These are phyloP conservation scores for Cryptoblepharus egeriae DNA, from an alignment of 2,797 vertebrate species.

Conservation along the genomic window DNA sequence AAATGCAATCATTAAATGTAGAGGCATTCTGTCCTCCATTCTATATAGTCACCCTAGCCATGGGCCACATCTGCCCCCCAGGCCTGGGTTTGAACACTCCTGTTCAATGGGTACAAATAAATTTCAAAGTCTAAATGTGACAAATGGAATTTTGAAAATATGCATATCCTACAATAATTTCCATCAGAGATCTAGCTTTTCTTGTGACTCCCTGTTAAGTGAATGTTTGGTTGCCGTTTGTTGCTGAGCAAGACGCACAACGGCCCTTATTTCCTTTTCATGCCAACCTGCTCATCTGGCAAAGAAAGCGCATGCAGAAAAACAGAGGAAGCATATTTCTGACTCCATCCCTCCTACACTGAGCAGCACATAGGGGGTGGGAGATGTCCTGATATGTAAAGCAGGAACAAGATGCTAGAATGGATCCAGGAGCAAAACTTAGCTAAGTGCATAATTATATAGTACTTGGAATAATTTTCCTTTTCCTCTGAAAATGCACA, in stretches of 20 bases:
- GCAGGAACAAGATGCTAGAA: constrained; percentile 60
- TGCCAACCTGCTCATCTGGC: too few species aligned
- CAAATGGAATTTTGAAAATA: background rate
- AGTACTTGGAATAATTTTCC: constrained; percentile 77
- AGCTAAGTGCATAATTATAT: constrained; percentile 80
- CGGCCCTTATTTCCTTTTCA: background rate
- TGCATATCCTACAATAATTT: background rate
- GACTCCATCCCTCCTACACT: background rate
- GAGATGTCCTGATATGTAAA: constrained; percentile 62
- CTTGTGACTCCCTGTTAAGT: background rate
- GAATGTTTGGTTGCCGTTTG: background rate
- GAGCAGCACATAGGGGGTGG: constrained; percentile 26
- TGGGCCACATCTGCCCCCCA: too few species aligned
- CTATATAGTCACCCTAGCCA: too few species aligned
- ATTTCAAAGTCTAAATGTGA: background rate
- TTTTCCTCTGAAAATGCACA: constrained; percentile 78
- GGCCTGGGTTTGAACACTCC: too few species aligned
- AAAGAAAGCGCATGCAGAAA: background rate
- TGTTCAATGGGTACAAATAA: too few species aligned
- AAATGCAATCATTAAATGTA: too few species aligned
- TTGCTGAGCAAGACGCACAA: background rate
- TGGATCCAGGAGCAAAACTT: constrained; percentile 68
- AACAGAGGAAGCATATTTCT: background rate
- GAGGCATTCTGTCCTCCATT: too few species aligned
- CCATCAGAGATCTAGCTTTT: background rate